Evolutionary conservation across 2,888 invertebrate genomes (phyloP).

Genomic region (Phortica okadai): DNA sequence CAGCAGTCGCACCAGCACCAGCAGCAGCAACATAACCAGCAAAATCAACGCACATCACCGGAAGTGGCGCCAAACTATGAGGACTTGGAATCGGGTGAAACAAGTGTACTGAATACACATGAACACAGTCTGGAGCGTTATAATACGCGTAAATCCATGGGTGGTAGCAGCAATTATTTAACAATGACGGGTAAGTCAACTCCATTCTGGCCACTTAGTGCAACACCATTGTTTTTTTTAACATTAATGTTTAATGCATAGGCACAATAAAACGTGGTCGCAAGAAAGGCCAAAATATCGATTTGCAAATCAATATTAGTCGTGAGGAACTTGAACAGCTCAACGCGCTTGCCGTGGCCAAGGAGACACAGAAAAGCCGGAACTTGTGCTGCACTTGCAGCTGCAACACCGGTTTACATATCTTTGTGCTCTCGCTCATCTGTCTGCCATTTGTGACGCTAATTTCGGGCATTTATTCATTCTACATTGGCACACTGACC

Average conservation of each 20-base stretch:
- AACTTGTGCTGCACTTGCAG: constrained; percentile 79
- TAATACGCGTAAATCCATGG: constrained; percentile 77
- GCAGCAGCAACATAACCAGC: constrained; percentile 7
- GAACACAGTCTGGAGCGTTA: constrained; percentile 78
- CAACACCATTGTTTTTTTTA: background rate
- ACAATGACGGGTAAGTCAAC: constrained; percentile 79
- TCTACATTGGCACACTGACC: constrained; percentile 85
- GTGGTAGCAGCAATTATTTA: constrained; percentile 79
- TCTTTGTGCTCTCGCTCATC: constrained; percentile 81
- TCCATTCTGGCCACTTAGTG: background rate
- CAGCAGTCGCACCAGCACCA: constrained; percentile 18
- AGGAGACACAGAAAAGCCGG: constrained; percentile 79
- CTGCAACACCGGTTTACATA: constrained; percentile 81
- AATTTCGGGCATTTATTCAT: constrained; percentile 82
- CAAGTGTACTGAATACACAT: constrained; percentile 74
- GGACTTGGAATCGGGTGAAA: constrained; percentile 75
- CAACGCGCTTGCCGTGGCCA: constrained; percentile 80
- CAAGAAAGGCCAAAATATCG: constrained; percentile 84
- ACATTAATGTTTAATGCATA: constrained; percentile 33
- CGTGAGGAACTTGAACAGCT: constrained; percentile 84
- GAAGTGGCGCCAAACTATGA: constrained; percentile 73
- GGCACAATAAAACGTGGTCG: constrained; percentile 85
- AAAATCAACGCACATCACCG: constrained; percentile 74
- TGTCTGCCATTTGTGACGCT: constrained; percentile 83
- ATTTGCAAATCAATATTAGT: constrained; percentile 84